Percentiles rank a stretch among this genome's conserved stretches.
Conservation (phyloP, 1,140 invertebrate genomes). For the Megalopta genalis region DNA sequence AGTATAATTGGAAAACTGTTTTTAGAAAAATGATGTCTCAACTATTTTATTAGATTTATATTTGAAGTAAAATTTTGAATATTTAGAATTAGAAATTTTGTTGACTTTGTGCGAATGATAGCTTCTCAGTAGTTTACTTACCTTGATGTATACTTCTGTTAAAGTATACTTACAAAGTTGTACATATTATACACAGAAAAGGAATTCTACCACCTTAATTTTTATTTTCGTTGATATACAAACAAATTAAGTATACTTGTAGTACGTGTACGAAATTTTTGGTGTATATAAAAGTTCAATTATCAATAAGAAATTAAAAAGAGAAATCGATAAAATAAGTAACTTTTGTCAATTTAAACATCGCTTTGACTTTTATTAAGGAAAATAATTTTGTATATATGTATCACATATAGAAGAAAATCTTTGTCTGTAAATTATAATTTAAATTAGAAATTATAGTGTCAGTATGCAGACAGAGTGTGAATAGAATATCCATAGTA, state of each 20-base stretch:
- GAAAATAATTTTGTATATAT: constrained; percentile 31
- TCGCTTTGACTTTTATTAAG: constrained; percentile 20
- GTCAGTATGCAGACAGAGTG: constrained; percentile 1
- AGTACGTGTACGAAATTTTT: constrained; percentile 7
- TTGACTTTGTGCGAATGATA: constrained; percentile 32
- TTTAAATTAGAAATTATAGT: constrained; percentile 22
- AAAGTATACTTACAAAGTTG: constrained; percentile 15
- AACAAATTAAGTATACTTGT: constrained; percentile 8
- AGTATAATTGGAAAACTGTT: background rate
- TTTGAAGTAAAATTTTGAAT: background rate
- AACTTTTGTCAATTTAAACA: constrained; percentile 40
- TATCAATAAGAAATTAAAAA: constrained; percentile 1
- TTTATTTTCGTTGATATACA: constrained; percentile 33
- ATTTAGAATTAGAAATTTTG: background rate
- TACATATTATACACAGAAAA: constrained; percentile 36
- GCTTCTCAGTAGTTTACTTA: constrained; percentile 30
- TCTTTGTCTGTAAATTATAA: constrained; percentile 29
- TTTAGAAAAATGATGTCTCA: background rate
- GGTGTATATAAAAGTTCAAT: constrained; percentile 28
- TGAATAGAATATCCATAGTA: constrained; percentile 20
- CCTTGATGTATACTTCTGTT: constrained; percentile 12
- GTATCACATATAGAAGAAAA: constrained; percentile 15
- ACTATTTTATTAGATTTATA: constrained; percentile 1
- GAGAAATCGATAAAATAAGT: constrained; percentile 16
- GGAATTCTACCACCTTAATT: constrained; percentile 1